Percentiles rank a stretch among this genome's conserved stretches.
phyloP scores from a whole-genome alignment of 2,113 vertebrate species.

The Rhizomys pruinosus region DNA sequence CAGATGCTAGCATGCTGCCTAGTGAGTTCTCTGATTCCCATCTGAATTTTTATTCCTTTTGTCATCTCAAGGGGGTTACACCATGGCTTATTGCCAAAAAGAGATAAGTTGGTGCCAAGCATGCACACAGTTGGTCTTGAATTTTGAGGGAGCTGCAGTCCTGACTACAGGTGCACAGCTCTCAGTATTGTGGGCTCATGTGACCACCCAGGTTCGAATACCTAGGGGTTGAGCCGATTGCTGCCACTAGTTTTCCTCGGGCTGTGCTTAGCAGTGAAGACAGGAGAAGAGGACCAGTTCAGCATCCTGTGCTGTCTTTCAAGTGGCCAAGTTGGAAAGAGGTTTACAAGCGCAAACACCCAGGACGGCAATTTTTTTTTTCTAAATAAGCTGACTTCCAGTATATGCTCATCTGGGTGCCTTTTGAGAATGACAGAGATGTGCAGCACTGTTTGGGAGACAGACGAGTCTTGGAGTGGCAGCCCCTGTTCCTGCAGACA shows the following conservation, averaged over 20 bases:
- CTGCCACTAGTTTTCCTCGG: constrained; percentile 81
- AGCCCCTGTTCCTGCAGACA: constrained; percentile 64
- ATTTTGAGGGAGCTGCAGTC: constrained; percentile 88
- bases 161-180: constrained; percentile 84
- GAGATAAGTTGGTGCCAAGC: constrained; percentile 85
- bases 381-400: constrained; percentile 57
- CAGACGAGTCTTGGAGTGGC: constrained; percentile 73
- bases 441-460: constrained; percentile 69
- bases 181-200: constrained; percentile 81
- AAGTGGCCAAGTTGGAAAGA: constrained; percentile 80
- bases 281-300: constrained; percentile 61
- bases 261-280: constrained; percentile 80
- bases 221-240: constrained; percentile 72
- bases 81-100: constrained; percentile 99
- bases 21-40: constrained; percentile 79
- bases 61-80: constrained; percentile 96
- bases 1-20: constrained; percentile 80
- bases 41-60: constrained; percentile 86
- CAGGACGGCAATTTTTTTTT: constrained; percentile 56
- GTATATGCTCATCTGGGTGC: constrained; percentile 52
- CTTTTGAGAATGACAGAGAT: constrained; percentile 77
- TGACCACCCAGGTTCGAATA: constrained; percentile 67
- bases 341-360: constrained; percentile 76
- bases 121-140: constrained; percentile 84
- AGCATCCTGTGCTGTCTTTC: constrained; percentile 63